Evolutionary conservation across 2,888 invertebrate genomes (phyloP), one percentile per base, ranked within the genome.

Genomic region (Branchipolynoe longqiensis): DNA sequence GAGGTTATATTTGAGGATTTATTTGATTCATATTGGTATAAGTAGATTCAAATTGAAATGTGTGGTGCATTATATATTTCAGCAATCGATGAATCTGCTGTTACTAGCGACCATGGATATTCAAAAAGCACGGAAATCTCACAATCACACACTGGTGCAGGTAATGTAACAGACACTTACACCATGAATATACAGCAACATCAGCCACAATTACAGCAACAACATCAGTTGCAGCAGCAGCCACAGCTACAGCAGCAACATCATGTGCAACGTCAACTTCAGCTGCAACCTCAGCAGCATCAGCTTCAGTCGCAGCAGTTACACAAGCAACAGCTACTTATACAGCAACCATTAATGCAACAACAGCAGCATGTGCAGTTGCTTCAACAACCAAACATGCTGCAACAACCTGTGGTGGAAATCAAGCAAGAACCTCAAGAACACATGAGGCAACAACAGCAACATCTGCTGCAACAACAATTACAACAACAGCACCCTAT

Each of bases 71-170:
- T 78, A n/a, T 28, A 41, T 48, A n/a, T 48, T 78, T 18, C 48
- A 78, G 78, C 28, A 31, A 18, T 18, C 18, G 78, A 78, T n/a
- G 78, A 78, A 25, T 8, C 78, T 18, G 78, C 78, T 54, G 54
- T 78, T 18, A n/a, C n/a, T n/a, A 54, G 48, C 25, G 78, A 78
- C 40, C 48, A 78, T 78, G 78, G 41, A 12, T 78, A 54, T 28
- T 78, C 78, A 41, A 54, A 78, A 41, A 31, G 14, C 12, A n/a
- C 14, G 0, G 48, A 18, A 31, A 18, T 28, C 2, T 48, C 48
- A 14, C n/a, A 78, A 25, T 28, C 41, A 28, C 40, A 18, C 41
- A 38, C 18, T 4, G 14, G 69, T 36, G 36, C 25, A 69, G 38
- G 14, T 3, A 33, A 69, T n/a, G 38, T 1, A 1, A 38, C 38